Conservation (phyloP, 2,888 invertebrate genomes). For the Hemicrepidius hirtus region DNA sequence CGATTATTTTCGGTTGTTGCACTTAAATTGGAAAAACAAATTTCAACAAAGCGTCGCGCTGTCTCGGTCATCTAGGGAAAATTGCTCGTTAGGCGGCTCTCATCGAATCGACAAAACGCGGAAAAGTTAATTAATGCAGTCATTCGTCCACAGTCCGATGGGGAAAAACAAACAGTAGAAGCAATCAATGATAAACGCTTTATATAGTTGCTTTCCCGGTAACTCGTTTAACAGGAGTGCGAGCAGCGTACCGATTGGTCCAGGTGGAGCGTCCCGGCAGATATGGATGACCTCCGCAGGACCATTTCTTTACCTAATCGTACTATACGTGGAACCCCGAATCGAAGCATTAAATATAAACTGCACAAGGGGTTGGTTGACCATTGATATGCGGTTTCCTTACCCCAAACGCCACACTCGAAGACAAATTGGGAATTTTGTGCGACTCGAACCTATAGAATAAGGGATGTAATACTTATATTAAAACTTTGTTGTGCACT, state of each 20-base stretch:
- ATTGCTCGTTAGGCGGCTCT: slow-evolving; percentile 1
- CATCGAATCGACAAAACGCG: slow-evolving; percentile 1
- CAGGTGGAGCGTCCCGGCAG: background rate
- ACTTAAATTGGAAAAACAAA: too few relatives aligned
- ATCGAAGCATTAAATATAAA: slow-evolving; percentile 25
- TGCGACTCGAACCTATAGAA: too few relatives aligned
- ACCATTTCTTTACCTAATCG: slow-evolving; percentile 21
- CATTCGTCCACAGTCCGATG: background rate
- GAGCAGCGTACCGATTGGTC: slow-evolving; percentile 8
- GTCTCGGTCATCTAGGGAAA: background rate
- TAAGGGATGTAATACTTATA: too few relatives aligned
- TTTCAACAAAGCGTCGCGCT: background rate
- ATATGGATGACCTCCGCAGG: slow-evolving; percentile 7
- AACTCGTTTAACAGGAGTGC: slow-evolving; percentile 7
- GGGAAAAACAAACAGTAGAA: slow-evolving; percentile 15
- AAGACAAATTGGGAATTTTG: slow-evolving; percentile 2
- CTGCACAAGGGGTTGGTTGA: slow-evolving; percentile 1
- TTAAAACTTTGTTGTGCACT: too few relatives aligned
- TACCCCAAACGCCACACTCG: background rate
- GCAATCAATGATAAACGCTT: slow-evolving; percentile 15
- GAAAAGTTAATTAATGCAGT: slow-evolving; percentile 16
- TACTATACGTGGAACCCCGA: slow-evolving; percentile 2
- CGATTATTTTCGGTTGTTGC: too few relatives aligned
- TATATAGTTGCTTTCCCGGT: slow-evolving; percentile 17
- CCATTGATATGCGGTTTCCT: slow-evolving; percentile 24